phyloP scores from a whole-genome alignment of 2,797 vertebrate genomes.

The Halcyon badia region DNA sequence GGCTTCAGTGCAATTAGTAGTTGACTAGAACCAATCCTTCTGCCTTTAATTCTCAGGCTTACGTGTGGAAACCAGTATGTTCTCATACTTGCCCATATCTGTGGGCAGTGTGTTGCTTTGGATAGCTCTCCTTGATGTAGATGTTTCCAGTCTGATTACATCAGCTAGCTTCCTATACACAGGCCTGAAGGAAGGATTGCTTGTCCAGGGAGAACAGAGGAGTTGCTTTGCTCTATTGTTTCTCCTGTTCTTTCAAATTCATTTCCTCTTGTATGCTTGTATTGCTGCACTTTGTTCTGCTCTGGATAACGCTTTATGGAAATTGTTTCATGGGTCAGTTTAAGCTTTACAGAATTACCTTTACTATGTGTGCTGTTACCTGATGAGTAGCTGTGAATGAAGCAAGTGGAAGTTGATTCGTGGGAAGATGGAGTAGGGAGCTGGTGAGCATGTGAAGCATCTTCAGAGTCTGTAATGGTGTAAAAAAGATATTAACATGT shows the following conservation, averaged over 20 bases:
- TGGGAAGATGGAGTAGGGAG: not conserved
- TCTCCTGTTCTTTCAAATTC: not conserved
- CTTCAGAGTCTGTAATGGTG: not conserved
- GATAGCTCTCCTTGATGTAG: not conserved
- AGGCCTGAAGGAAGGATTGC: accelerated
- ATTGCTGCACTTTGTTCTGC: not conserved
- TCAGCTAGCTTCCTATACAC: not conserved
- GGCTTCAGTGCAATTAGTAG: not conserved
- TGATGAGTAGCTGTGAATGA: not conserved
- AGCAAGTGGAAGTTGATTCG: not conserved
- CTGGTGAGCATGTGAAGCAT: not conserved
- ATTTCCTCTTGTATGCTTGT: not conserved
- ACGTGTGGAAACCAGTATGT: not conserved
- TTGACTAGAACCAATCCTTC: not conserved
- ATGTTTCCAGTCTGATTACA: not conserved
- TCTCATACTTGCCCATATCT: not conserved
- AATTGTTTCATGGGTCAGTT: not conserved
- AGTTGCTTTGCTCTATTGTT: not conserved
- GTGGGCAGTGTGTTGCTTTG: not conserved
- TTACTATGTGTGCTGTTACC: not conserved
- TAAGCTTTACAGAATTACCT: not conserved
- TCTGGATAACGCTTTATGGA: not conserved
- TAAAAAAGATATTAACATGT: not conserved
- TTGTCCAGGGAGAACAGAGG: not conserved
- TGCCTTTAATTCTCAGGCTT: not conserved